Conservation (phyloP, 2,797 vertebrate species). For the Zenarchopterus dispar region DNA sequence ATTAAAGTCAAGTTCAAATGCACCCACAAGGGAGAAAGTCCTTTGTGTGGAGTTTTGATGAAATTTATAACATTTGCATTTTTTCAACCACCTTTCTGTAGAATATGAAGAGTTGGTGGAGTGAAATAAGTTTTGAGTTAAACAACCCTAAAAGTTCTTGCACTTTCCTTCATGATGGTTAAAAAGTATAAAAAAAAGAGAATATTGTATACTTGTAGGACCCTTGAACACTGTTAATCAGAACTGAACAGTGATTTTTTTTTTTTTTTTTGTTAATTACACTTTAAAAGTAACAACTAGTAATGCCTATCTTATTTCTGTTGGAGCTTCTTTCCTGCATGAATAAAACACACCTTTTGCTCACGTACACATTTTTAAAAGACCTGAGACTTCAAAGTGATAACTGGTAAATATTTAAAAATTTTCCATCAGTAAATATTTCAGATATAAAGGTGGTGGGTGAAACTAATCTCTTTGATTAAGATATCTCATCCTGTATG, state of each 20-base stretch:
- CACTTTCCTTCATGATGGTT: slow-evolving; percentile 60
- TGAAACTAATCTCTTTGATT: neutral
- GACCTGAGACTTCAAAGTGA: neutral
- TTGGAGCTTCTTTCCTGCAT: neutral
- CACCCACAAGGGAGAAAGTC: slow-evolving; percentile 29
- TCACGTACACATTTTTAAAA: neutral
- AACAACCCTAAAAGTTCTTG: slow-evolving; percentile 67
- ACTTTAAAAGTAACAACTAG: slow-evolving; percentile 55
- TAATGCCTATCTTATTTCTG: slow-evolving; percentile 20
- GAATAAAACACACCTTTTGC: slow-evolving; percentile 4
- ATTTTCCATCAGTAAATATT: neutral
- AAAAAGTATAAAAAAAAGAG: slow-evolving; percentile 59
- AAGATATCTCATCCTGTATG: neutral
- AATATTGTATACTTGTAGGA: slow-evolving; percentile 67
- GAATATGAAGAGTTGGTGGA: slow-evolving; percentile 41
- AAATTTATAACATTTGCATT: slow-evolving; percentile 21
- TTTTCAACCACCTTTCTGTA: slow-evolving; percentile 26
- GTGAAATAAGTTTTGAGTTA: slow-evolving; percentile 40
- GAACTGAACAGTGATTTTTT: slow-evolving; percentile 38
- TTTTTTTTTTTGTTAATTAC: slow-evolving; percentile 42
- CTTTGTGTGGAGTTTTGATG: slow-evolving; percentile 34
- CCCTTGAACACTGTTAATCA: slow-evolving; percentile 54
- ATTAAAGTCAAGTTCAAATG: slow-evolving; percentile 38
- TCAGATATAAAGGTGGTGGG: too few relatives aligned
- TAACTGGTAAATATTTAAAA: neutral